Evolutionary conservation across 2,797 vertebrate genomes (phyloP).

Genomic region (Silurus lanzhouensis): DNA sequence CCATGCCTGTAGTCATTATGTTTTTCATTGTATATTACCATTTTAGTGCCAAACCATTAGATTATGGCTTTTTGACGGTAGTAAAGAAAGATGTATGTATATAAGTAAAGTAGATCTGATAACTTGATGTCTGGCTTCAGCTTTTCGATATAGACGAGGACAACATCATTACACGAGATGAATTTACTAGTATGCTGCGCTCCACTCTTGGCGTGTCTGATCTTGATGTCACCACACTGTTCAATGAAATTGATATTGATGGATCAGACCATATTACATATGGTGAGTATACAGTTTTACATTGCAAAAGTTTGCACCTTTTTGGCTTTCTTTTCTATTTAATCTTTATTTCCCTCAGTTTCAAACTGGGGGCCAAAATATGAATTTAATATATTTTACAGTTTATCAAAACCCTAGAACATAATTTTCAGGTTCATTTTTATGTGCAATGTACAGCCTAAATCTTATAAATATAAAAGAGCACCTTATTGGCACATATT

Average conservation of each 20-base stretch:
- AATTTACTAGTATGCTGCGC: conserved; percentile 85
- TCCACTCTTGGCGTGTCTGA: conserved; percentile 87
- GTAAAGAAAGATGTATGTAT: not conserved
- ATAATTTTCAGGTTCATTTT: not conserved
- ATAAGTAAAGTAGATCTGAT: not conserved
- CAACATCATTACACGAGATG: conserved; percentile 82
- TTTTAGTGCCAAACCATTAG: not conserved
- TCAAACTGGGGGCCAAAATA: not conserved
- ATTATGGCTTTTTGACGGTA: not conserved
- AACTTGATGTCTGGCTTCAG: conserved; percentile 63
- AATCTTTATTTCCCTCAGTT: not conserved
- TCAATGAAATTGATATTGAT: conserved; percentile 88
- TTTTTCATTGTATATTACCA: not conserved
- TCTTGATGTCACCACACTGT: conserved; percentile 85
- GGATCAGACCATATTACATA: conserved; percentile 84
- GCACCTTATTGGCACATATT: no score
- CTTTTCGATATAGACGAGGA: conserved; percentile 92
- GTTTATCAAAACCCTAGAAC: not conserved
- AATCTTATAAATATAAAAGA: no score
- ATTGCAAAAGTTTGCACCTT: not conserved
- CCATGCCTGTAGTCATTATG: not conserved
- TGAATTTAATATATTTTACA: not conserved
- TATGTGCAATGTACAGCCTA: no score
- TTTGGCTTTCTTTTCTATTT: not conserved
- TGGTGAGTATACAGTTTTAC: conserved; percentile 72